Evolutionary conservation across 2,888 invertebrate species (phyloP).

Genomic region (Chrysopilus asiliformis): DNA sequence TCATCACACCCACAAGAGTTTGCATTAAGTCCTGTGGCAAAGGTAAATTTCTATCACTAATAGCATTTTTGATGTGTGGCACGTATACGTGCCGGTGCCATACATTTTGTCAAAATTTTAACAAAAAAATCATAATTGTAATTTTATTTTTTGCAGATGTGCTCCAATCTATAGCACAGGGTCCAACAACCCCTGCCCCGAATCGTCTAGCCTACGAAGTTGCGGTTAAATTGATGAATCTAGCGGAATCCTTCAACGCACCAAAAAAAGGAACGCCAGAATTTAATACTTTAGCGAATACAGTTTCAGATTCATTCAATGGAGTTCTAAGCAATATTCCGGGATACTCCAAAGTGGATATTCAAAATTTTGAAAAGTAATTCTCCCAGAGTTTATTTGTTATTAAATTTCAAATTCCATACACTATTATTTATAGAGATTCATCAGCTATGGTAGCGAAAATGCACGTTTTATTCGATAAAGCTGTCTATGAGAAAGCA

Average conservation of each 20-base stretch:
- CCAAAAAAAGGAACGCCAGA: constrained; percentile 60
- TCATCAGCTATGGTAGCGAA: constrained; percentile 60
- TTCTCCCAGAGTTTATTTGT: constrained; percentile 21
- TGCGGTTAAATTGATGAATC: constrained; percentile 56
- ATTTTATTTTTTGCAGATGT: too few relatives aligned
- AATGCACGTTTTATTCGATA: constrained; percentile 62
- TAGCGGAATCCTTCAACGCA: constrained; percentile 63
- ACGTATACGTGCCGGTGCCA: not conserved
- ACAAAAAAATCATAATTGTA: not conserved
- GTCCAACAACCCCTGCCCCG: constrained; percentile 45
- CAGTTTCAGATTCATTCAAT: constrained; percentile 49
- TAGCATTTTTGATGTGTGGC: not conserved
- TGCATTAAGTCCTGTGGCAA: constrained; percentile 74
- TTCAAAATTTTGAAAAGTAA: constrained; percentile 59
- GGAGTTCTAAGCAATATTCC: constrained; percentile 47
- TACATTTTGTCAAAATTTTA: not conserved
- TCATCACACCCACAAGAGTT: constrained; percentile 58
- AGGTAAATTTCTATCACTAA: constrained; percentile 33
- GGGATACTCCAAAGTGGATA: constrained; percentile 57
- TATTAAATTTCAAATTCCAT: not conserved
- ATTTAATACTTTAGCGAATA: constrained; percentile 54
- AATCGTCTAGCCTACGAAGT: constrained; percentile 56
- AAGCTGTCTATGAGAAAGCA: constrained; percentile 47
- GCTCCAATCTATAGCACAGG: constrained; percentile 15
- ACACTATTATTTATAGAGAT: constrained; percentile 30